Conservation (phyloP, 2,797 vertebrate genomes). For the Myioborus melanocephalus region DNA sequence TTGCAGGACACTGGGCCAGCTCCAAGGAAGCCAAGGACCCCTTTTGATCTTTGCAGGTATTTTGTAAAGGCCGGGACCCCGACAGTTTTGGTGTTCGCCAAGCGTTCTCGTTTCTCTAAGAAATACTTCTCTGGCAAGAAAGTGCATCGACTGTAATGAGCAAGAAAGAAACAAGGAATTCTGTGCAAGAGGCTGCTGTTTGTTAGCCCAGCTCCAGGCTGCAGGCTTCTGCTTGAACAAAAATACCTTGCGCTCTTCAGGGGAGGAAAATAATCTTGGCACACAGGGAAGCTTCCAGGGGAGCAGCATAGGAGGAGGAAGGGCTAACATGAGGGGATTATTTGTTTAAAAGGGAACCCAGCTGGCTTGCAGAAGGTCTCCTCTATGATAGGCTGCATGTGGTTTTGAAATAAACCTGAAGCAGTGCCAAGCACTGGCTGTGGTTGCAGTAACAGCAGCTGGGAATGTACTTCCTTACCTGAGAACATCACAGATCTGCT, state of each 20-base stretch:
- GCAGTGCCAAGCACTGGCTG: neutral
- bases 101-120: conserved; percentile 78
- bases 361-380: conserved; percentile 41
- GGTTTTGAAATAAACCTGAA: conserved; percentile 22
- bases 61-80: conserved; percentile 87
- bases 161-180: neutral
- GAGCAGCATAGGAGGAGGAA: neutral
- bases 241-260: neutral
- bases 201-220: neutral
- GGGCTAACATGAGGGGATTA: conserved; percentile 25
- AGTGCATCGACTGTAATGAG: conserved; percentile 68
- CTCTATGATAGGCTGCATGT: neutral
- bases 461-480: neutral
- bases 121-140: conserved; percentile 84
- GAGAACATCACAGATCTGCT: neutral
- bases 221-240: neutral
- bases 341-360: conserved; percentile 32
- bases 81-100: conserved; percentile 83
- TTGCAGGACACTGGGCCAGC: neutral
- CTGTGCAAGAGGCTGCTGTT: neutral
- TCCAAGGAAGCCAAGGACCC: neutral
- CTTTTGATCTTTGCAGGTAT: conserved; percentile 76
- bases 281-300: neutral
- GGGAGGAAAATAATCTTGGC: neutral
- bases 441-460: conserved; percentile 23